A percentile compares a stretch with the other conserved stretches of the same genome.
Conservation (phyloP, 2,113 vertebrate species). For the Delphinus delphis region DNA sequence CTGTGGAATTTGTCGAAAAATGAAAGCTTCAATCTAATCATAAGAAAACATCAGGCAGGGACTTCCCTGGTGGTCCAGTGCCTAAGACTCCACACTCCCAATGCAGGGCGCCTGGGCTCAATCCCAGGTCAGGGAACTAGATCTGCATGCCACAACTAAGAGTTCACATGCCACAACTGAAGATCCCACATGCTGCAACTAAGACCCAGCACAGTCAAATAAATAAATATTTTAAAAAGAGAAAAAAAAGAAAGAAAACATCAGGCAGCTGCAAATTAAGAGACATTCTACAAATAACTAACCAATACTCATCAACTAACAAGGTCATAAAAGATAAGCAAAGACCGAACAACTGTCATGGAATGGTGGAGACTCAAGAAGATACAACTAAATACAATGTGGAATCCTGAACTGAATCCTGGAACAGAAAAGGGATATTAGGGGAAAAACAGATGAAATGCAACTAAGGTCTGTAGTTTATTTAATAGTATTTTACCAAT, state of each 20-base stretch:
- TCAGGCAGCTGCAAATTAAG: background rate
- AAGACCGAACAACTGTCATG: background rate
- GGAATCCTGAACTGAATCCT: background rate
- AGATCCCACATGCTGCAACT: too few species aligned
- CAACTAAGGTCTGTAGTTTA: background rate
- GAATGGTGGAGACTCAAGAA: background rate
- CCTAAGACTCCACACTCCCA: too few species aligned
- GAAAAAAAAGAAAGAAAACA: background rate
- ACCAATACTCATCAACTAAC: background rate
- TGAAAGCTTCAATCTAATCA: background rate
- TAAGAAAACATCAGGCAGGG: background rate
- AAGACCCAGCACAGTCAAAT: too few species aligned
- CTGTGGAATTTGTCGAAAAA: background rate
- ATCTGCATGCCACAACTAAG: too few species aligned
- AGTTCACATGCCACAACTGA: too few species aligned
- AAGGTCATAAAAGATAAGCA: slow-evolving; percentile 15
- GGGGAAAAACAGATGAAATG: background rate
- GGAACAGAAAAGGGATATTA: background rate
- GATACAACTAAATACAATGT: background rate
- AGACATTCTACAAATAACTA: background rate
- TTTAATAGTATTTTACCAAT: background rate
- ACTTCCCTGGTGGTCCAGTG: too few species aligned
- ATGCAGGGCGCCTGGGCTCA: too few species aligned
- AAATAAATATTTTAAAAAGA: too few species aligned
- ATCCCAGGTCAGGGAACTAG: too few species aligned